Evolutionary conservation across 2,113 vertebrate genomes (phyloP), one percentile per base, ranked within the genome.

Genomic region (Cavia porcellus): DNA sequence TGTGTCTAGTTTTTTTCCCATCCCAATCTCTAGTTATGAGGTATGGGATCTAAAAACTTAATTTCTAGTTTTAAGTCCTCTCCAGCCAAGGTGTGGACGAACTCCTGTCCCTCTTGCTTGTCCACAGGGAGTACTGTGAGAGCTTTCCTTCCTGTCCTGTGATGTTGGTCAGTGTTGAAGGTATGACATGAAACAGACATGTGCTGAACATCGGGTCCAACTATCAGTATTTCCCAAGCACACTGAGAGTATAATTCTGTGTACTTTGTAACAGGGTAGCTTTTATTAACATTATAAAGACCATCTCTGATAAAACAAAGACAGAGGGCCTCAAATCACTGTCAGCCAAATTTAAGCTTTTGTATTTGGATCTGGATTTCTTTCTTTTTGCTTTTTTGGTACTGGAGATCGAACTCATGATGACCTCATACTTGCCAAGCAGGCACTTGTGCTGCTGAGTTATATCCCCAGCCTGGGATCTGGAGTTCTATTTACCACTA

Each of bases 401-500:
- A 55, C 52, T 4, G 14, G 14, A 15, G 52, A 55, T 55, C 52
- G 14, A 55, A 55, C 52, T 55, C 52, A 55, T 15, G 52, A 55
- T 15, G 52, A 55, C 13, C 14, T 55, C 52, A 55, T 15, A 55
- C 52, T 55, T 55, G 52, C 52, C 52, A 55, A 14, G 52, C 52
- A 55, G 52, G 2, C 89, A 72, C 96, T 97, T 95, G 52, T 55
- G 14, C 52, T 55, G 52, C 52, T 55, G 52, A 55, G 52, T 52
- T 52, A 52, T 52, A 52, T 52, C 52, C 52, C 52, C 11, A 11
- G 52, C 52, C 52, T 15, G 55, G 80, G 68, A 20, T 85, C 77
- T 84, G 79, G 30, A 61, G 96, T 96, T 96, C 81, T 95, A 30
- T 90, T 96, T 85, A 74, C 80, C 52, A 64, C 82, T 70, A 57